These are phyloP conservation scores for Drosophila siamana DNA, from an alignment of 2,888 invertebrate species.

Conservation along the genomic window DNA sequence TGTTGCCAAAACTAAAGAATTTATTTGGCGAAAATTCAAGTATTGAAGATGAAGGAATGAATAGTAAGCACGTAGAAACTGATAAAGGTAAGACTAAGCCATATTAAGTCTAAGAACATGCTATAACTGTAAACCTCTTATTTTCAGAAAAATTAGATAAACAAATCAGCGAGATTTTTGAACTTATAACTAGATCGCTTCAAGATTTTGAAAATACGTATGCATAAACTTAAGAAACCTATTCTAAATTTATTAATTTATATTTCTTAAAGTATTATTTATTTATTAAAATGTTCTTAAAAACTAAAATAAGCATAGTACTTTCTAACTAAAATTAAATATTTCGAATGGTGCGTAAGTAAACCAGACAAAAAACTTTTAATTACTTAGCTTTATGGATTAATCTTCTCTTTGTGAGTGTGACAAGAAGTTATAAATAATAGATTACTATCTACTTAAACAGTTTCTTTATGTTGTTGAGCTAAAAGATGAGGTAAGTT, in stretches of 20 bases:
- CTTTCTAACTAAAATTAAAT: no score
- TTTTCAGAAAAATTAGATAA: conserved; percentile 83
- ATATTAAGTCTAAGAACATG: not conserved
- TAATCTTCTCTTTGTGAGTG: no score
- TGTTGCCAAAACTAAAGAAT: conserved; percentile 89
- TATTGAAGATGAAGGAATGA: conserved; percentile 74
- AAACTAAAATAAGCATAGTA: no score
- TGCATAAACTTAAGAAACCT: conserved; percentile 7
- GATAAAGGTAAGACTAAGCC: conserved; percentile 70
- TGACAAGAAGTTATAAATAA: no score
- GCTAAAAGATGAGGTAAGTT: no score
- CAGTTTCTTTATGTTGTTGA: no score
- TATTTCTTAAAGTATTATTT: conserved; percentile 40
- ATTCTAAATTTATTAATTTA: not conserved
- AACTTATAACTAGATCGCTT: conserved; percentile 85
- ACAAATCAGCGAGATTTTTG: conserved; percentile 86
- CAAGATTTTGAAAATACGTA: conserved; percentile 47
- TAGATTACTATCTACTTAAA: no score
- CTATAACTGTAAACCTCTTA: conserved; percentile 1
- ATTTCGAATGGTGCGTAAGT: no score
- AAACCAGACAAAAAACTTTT: no score
- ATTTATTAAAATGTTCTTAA: conserved; percentile 28
- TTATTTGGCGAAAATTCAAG: conserved; percentile 66
- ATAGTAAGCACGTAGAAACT: conserved; percentile 70
- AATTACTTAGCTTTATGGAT: no score